Base-by-base conservation (phyloP, 30 jellyfish, hydroid and myxozoan genomes). In the Cassiopea andromeda region DNA sequence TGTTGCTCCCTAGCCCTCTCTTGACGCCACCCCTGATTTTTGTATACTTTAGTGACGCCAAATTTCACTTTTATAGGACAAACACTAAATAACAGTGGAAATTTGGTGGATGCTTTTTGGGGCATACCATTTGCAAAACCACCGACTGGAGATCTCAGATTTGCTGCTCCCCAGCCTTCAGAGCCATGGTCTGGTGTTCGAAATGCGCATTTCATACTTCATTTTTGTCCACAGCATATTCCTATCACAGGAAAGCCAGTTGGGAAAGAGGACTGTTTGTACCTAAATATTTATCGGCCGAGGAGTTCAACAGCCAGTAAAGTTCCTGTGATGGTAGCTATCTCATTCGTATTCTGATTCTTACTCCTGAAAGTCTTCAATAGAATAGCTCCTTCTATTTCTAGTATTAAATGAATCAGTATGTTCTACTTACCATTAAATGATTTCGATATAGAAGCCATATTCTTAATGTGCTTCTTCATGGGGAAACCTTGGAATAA, bases 51-150 rank as follows among this genome's bases (percentile, higher is more conserved):
- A 27, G 38, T 27, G 64, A 6, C 0, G 64, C 7, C 12, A 10
- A 10, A 54, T 54, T 54, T 54, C 10, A 54, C 64, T 54, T 2
- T 64, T 64, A 5, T 27, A 77, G 85, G 85, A 14, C 18, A 10
- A 60, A 77, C 85, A 1, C 14, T 5, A 18, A 77, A 77, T 66
- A 10, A 14, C 14, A 77, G 73, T n/a, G 80, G 73, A 46, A 81
- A 43, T 9, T 15, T 44, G 47, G 92, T 83, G 61, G 84, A 83
- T 68, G 19, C 66, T 18, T 83, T 83, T 18, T 49, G 85, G 75
- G 43, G 78, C 67, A 59, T 83, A 17, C 92, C 92, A n/a, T 83
- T 13, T 57, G 92, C 92, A n/a, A 67, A 83, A 47, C 92, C 92
- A 45, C 92, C 92, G 45, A 27, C 38, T 60, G 92, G 92, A 27